Percentiles rank a stretch among this genome's conserved stretches.
Conservation (phyloP, 1,140 invertebrate species). For the Tigriopus japonicus region DNA sequence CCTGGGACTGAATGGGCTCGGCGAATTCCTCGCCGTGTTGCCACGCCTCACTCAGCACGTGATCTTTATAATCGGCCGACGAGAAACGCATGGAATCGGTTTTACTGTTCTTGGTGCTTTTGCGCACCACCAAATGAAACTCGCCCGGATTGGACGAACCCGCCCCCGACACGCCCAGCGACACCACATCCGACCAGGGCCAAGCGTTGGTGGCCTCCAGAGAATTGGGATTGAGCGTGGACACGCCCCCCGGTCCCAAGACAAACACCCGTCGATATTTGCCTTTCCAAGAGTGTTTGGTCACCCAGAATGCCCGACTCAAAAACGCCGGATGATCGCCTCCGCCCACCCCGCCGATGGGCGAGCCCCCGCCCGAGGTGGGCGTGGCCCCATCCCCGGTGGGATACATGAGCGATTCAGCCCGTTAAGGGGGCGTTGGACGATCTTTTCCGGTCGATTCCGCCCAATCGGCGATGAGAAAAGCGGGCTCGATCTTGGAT, state of each 20-base stretch:
- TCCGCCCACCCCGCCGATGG: no score
- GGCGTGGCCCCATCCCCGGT: no score
- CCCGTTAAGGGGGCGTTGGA: no score
- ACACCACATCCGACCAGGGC: conserved; percentile 59
- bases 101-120: conserved; percentile 47
- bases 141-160: conserved; percentile 27
- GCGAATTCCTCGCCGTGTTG: no score
- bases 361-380: no score
- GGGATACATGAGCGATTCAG: no score
- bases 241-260: conserved; percentile 80
- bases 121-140: conserved; percentile 69
- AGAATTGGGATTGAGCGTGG: conserved; percentile 85
- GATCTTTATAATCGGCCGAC: conserved; percentile 67
- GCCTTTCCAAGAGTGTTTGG: conserved; percentile 17
- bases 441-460: no score
- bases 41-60: conserved; percentile 23
- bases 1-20: no score
- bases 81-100: conserved; percentile 88
- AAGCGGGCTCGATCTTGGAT: no score
- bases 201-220: conserved; percentile 93
- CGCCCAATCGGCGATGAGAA: no score
- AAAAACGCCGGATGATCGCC: no score
- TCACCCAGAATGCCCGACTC: conserved; percentile 14
- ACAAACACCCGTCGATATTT: conserved; percentile 96
- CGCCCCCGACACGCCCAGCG: conserved; percentile 38